Base-by-base conservation (phyloP, 2,113 vertebrate species). In the Hepsetus odoe region DNA sequence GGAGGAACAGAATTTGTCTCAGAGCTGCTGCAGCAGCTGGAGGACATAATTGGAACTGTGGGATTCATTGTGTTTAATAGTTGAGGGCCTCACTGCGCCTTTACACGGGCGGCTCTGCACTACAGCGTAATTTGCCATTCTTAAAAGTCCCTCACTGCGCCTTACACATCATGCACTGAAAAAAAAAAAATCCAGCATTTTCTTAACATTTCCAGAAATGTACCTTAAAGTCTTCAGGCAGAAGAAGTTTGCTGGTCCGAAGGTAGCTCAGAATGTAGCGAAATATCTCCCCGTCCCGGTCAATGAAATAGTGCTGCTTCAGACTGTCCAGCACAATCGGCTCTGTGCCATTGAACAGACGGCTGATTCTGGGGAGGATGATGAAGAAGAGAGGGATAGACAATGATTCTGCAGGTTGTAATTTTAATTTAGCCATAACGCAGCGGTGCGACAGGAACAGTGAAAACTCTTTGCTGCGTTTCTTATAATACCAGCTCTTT, bases 261-360 rank as follows among this genome's bases (percentile, higher is more conserved):
- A 99, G 94, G 94, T 99, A 99, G 92, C 98, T 99, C 90, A 99
- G 94, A 87, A 99, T 94, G 72, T 96, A 99, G 87, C 98, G 95
- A 91, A 99, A 99, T 88, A 99, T 99, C 89, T 99, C 97, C 30
- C 98, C 98, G 32, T 99, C 98, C 79, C 98, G 96, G 91, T 99
- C 98, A 80, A 99, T 98, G 93, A 99, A 99, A 90, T 99, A 99
- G 90, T 99, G 98, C 83, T 99, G 98, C 90, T 99, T 99, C 93
- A 99, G 93, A 92, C 98, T 99, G 95, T 99, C 98, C 94, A 99
- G 86, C 83, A 99, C 98, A 84, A 99, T 99, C 80, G 98, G 98
- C 88, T 99, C 98, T 0, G 97, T 99, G 90, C 98, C 98, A 80
- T 99, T 99, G 93, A 99, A 99, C 87, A 99, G 94, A 80, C 96